Conservation (phyloP, 2,888 invertebrate species). For the Mechanitis mazaeus region DNA sequence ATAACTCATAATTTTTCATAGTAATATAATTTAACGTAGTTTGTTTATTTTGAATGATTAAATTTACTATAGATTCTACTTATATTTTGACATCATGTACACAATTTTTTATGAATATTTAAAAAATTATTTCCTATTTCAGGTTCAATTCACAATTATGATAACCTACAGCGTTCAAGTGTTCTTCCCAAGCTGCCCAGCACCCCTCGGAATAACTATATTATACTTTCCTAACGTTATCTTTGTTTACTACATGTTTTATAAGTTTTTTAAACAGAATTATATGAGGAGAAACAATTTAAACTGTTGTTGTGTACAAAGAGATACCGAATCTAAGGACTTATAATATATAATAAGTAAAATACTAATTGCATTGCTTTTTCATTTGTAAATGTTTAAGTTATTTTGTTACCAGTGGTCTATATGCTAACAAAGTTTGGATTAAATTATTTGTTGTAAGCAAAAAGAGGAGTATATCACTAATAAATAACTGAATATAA, state of each 20-base stretch:
- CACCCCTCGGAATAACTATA: slow-evolving; percentile 64
- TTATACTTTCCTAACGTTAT: slow-evolving; percentile 79
- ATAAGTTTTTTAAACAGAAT: slow-evolving; percentile 79
- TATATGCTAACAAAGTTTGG: too few relatives aligned
- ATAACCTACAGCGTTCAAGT: slow-evolving; percentile 75
- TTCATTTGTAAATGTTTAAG: too few relatives aligned
- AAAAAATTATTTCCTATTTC: slow-evolving; percentile 37
- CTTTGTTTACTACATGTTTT: slow-evolving; percentile 83
- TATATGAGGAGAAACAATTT: slow-evolving; percentile 48
- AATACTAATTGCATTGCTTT: neutral
- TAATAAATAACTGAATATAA: too few relatives aligned
- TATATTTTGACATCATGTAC: too few relatives aligned
- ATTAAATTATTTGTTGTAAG: too few relatives aligned
- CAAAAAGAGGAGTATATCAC: too few relatives aligned
- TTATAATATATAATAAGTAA: neutral
- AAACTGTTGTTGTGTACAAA: neutral
- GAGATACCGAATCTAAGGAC: neutral
- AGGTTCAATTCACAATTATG: slow-evolving; percentile 82
- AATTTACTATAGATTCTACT: too few relatives aligned
- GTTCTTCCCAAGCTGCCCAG: slow-evolving; percentile 75
- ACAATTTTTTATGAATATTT: neutral
- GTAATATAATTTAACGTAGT: too few relatives aligned
- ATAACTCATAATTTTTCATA: too few relatives aligned
- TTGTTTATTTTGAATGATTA: too few relatives aligned
- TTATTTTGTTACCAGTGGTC: too few relatives aligned